A percentile compares a stretch with the other conserved stretches of the same genome.
phyloP scores from a whole-genome alignment of 2,113 vertebrate genomes.

The Ceuthmochares aereus region DNA sequence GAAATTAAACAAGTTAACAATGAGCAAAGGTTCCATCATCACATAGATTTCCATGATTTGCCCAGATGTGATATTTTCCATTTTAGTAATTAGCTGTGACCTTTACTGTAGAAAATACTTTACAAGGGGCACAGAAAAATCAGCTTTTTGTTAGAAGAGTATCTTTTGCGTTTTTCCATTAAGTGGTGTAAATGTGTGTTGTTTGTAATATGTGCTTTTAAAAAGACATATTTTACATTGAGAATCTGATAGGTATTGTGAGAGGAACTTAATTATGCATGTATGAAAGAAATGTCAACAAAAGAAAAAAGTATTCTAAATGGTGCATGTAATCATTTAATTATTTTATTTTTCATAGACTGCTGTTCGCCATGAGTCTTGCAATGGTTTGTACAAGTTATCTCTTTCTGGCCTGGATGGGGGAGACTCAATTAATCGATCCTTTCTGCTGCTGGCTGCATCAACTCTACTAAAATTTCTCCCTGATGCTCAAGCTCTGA shows the following conservation, averaged over 20 bases:
- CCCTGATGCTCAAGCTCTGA: conserved; percentile 95
- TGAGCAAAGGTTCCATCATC: neutral
- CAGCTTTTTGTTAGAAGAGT: neutral
- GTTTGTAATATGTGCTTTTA: neutral
- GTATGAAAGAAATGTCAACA: neutral
- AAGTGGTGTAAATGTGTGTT: neutral
- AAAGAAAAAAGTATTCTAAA: neutral
- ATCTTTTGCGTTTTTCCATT: neutral
- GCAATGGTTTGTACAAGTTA: conserved; percentile 96
- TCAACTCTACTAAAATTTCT: conserved; percentile 98
- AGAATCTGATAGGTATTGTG: neutral
- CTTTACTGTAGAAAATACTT: neutral
- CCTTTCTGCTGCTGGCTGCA: conserved; percentile 94
- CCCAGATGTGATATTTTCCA: neutral
- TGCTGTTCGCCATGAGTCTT: conserved; percentile 96
- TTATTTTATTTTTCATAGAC: conserved; percentile 69
- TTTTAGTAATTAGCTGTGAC: neutral
- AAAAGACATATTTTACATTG: neutral
- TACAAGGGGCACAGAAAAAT: neutral
- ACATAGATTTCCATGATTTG: neutral
- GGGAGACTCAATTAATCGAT: conserved; percentile 95
- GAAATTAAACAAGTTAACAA: neutral
- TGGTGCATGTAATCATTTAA: neutral
- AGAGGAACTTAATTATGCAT: neutral
- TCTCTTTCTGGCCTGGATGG: conserved; percentile 95